phyloP scores from a whole-genome alignment of 2,113 vertebrate genomes.

The Aviceda subcristata region DNA sequence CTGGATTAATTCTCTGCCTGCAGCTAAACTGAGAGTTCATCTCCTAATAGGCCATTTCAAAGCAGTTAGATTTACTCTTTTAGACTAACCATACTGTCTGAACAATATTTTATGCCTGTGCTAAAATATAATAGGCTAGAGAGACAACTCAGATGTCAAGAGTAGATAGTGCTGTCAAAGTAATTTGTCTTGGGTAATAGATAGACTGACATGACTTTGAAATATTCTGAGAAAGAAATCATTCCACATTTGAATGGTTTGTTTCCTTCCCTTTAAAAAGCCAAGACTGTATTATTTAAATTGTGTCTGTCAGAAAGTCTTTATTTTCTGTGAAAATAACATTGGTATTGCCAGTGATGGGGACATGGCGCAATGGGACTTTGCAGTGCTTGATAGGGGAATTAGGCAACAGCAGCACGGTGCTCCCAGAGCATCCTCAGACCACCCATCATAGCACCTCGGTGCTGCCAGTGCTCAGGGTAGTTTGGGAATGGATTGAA shows the following conservation, averaged over 20 bases:
- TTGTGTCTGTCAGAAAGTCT: neutral
- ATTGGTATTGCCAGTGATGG: neutral
- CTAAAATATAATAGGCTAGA: slow-evolving; percentile 69
- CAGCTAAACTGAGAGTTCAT: slow-evolving; percentile 63
- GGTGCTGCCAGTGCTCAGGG: neutral
- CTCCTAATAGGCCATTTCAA: slow-evolving; percentile 71
- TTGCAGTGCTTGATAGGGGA: neutral
- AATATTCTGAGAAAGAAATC: slow-evolving; percentile 55
- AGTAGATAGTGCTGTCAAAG: slow-evolving; percentile 69
- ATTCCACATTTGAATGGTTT: slow-evolving; percentile 35
- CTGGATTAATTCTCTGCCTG: slow-evolving; percentile 63
- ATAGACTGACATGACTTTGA: slow-evolving; percentile 65
- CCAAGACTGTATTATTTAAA: neutral
- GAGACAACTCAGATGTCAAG: slow-evolving; percentile 68
- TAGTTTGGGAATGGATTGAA: neutral
- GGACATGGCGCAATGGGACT: neutral
- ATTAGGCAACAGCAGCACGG: rapidly evolving
- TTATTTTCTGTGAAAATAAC: slow-evolving; percentile 30
- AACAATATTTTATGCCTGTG: slow-evolving; percentile 70
- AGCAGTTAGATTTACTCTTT: slow-evolving; percentile 68
- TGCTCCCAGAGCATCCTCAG: neutral
- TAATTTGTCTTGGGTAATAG: slow-evolving; percentile 69
- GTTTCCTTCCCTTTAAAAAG: slow-evolving; percentile 37
- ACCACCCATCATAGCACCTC: neutral
- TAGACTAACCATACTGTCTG: slow-evolving; percentile 67